Conservation (phyloP, 2,113 vertebrate species). For the Melanerpes aurifrons region DNA sequence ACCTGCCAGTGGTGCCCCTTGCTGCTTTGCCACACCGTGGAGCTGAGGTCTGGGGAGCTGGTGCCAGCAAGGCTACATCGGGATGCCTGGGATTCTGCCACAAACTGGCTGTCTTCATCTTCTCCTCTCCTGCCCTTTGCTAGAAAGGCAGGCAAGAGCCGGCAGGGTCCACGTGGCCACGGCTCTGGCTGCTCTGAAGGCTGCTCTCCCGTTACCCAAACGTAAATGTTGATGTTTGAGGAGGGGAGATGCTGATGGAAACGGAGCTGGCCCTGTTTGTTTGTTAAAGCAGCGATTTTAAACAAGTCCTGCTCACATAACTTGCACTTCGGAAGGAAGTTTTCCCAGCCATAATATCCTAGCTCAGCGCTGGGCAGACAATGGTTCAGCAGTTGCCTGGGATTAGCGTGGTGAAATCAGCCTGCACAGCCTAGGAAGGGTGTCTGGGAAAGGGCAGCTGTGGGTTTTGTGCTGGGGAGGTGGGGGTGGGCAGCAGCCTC, state of each 20-base stretch:
- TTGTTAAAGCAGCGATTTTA: conserved; percentile 62
- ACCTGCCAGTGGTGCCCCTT: not conserved
- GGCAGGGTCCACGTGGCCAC: accelerated
- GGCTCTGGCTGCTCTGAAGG: not conserved
- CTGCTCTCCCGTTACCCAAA: not conserved
- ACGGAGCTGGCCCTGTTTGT: conserved; percentile 44
- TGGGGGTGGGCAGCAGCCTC: not conserved
- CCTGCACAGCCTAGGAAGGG: not conserved
- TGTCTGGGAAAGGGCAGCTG: conserved; percentile 1
- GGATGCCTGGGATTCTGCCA: not conserved
- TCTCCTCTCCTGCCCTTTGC: not conserved
- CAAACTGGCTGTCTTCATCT: not conserved
- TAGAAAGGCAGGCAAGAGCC: not conserved
- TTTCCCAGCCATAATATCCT: conserved; percentile 63
- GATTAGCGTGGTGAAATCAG: conserved; percentile 48
- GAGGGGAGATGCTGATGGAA: conserved; percentile 26
- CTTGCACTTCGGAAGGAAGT: conserved; percentile 65
- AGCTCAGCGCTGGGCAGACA: conserved; percentile 62
- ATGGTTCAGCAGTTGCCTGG: conserved; percentile 50
- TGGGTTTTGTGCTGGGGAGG: not conserved
- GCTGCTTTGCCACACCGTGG: accelerated
- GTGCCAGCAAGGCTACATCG: not conserved
- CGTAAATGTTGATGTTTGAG: conserved; percentile 44
- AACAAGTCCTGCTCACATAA: conserved; percentile 59
- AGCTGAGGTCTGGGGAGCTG: accelerated